Conservation (phyloP, 2,888 invertebrate species). For the Ethmia dodecea region DNA sequence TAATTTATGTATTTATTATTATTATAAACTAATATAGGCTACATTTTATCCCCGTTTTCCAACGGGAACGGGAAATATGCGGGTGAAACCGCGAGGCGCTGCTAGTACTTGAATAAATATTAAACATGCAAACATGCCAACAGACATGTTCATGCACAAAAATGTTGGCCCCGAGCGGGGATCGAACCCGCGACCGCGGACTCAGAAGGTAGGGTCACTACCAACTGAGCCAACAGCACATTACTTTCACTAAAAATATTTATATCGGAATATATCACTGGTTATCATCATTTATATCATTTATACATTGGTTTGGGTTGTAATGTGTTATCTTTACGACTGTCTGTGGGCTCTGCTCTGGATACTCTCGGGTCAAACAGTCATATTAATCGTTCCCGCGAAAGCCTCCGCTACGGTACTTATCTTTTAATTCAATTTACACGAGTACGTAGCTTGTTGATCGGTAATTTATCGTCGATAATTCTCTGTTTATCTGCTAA, state of each 20-base stretch:
- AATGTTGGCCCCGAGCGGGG: no score
- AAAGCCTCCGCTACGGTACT: constrained; percentile 45
- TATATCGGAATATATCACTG: background rate
- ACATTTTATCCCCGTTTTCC: no score
- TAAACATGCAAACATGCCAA: no score
- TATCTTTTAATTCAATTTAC: constrained; percentile 71
- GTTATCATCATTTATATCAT: constrained; percentile 11
- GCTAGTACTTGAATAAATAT: no score
- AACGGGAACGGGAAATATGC: no score
- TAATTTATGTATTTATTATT: no score
- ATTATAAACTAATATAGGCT: no score
- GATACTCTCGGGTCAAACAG: constrained; percentile 41
- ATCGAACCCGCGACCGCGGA: no score
- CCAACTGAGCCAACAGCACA: no score
- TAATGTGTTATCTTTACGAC: constrained; percentile 44
- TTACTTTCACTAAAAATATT: background rate
- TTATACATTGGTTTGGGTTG: constrained; percentile 28
- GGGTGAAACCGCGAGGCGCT: no score
- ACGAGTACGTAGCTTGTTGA: constrained; percentile 48
- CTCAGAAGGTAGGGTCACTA: no score
- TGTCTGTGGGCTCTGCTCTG: constrained; percentile 29
- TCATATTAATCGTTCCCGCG: constrained; percentile 45
- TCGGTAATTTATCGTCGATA: constrained; percentile 55
- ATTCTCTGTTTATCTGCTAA: constrained; percentile 48
- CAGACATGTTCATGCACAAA: no score